phyloP scores from a whole-genome alignment of 2,888 invertebrate genomes.

The Cecidostiba fungosa region DNA sequence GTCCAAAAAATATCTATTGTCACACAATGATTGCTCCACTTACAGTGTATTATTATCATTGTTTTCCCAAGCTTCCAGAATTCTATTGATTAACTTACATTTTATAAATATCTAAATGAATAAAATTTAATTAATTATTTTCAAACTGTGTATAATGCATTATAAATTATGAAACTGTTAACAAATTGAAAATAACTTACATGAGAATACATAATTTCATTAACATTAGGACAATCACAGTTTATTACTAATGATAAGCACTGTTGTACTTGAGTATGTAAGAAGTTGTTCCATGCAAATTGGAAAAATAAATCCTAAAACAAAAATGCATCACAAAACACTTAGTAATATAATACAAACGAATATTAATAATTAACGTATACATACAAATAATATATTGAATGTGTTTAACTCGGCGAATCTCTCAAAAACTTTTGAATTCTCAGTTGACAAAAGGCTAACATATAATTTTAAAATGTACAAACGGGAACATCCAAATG shows the following conservation, averaged over 20 bases:
- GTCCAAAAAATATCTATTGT: conserved; percentile 28
- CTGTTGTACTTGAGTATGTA: conserved; percentile 94
- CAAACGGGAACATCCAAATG: conserved; percentile 90
- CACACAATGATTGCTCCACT: background rate
- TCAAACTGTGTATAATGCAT: background rate
- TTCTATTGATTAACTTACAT: conserved; percentile 89
- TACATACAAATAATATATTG: conserved; percentile 82
- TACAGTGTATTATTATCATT: conserved; percentile 83
- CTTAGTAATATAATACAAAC: conserved; percentile 24
- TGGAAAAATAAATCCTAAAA: conserved; percentile 93
- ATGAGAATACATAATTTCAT: conserved; percentile 82
- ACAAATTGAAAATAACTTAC: conserved; percentile 74
- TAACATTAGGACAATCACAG: conserved; percentile 74
- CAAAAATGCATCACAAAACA: conserved; percentile 27
- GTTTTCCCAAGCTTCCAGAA: conserved; percentile 91
- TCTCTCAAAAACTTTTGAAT: conserved; percentile 87
- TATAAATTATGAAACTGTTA: background rate
- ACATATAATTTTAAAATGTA: conserved; percentile 91
- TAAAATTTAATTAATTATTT: conserved; percentile 41
- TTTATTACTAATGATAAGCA: conserved; percentile 88
- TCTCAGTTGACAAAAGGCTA: conserved; percentile 88
- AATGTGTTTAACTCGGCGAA: conserved; percentile 83
- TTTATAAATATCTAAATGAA: conserved; percentile 86
- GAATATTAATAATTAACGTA: conserved; percentile 35
- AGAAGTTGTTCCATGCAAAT: conserved; percentile 96